A percentile compares a stretch with the other conserved stretches of the same genome.
Evolutionary conservation across 2,113 vertebrate genomes (phyloP).

Genomic region (Hippopotamus amphibius): DNA sequence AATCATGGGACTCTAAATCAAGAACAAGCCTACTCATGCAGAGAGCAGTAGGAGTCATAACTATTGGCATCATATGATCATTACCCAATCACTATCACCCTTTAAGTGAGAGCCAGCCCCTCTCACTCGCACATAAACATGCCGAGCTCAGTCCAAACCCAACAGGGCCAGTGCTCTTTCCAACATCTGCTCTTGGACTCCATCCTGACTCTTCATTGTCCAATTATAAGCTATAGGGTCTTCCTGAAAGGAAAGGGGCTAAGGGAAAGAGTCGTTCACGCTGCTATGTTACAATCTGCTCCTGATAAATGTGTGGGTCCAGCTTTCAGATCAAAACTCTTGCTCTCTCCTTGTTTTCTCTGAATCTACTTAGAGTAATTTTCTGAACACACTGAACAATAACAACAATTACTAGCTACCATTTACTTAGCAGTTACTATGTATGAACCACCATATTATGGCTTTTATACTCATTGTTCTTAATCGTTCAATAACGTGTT

Average conservation of each 20-base stretch:
- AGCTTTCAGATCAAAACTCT: constrained; percentile 23
- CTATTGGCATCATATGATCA: not conserved
- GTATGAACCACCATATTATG: not conserved
- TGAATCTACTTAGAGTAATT: not conserved
- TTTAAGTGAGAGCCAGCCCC: not conserved
- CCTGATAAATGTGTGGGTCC: not conserved
- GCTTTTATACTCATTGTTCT: constrained; percentile 12
- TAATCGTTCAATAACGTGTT: not conserved
- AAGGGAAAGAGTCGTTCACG: not conserved
- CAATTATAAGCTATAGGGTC: not conserved
- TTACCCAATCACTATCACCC: not conserved
- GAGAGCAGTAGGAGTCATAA: not conserved
- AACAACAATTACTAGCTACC: not conserved
- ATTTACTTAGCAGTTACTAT: constrained; percentile 17
- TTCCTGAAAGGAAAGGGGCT: not conserved
- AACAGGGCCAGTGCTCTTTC: not conserved
- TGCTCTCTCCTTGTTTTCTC: not conserved
- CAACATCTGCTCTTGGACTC: constrained; percentile 9
- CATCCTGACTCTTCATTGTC: not conserved
- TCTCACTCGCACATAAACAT: not conserved
- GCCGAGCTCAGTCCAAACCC: not conserved
- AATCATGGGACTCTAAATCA: not conserved
- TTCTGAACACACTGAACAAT: not conserved
- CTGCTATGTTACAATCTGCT: not conserved
- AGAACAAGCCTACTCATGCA: not conserved